Evolutionary conservation across 1,140 invertebrate species (phyloP).

Genomic region (Bombus confusus): DNA sequence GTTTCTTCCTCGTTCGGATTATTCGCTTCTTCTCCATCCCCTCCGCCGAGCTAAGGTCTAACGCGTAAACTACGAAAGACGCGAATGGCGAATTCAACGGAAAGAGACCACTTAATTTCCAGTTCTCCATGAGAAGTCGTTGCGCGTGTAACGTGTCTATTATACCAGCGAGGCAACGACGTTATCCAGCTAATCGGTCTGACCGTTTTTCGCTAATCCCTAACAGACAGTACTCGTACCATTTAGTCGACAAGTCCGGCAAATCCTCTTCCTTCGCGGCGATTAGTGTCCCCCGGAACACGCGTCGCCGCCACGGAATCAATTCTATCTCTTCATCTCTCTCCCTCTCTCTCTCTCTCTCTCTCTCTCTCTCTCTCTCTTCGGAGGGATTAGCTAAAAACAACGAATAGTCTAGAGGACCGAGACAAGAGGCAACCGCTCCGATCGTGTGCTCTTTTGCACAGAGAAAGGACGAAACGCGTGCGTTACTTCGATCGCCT

Average conservation of each 20-base stretch:
- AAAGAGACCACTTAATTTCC: slow-evolving; percentile 9
- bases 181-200: slow-evolving; percentile 52
- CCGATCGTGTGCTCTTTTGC: too few species aligned
- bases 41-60: background rate
- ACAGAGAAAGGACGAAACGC: background rate
- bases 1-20: background rate
- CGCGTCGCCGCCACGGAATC: slow-evolving; percentile 47
- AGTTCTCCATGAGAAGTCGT: background rate
- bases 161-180: slow-evolving; percentile 40
- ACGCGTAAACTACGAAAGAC: too few species aligned
- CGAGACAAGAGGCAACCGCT: background rate
- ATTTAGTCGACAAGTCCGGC: slow-evolving; percentile 52
- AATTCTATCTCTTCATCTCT: slow-evolving; percentile 59
- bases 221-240: slow-evolving; percentile 54
- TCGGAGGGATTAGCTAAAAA: slow-evolving; percentile 56
- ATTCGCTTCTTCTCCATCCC: background rate
- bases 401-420: slow-evolving; percentile 38
- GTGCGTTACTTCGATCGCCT: slow-evolving; percentile 36
- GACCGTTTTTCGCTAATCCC: slow-evolving; percentile 59
- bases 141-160: slow-evolving; percentile 43
- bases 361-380: slow-evolving; percentile 23
- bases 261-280: slow-evolving; percentile 59
- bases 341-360: slow-evolving; percentile 34
- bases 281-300: slow-evolving; percentile 54
- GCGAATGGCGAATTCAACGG: background rate